Conservation (phyloP, 2,113 vertebrate genomes). For the Oncorhynchus tshawytscha region DNA sequence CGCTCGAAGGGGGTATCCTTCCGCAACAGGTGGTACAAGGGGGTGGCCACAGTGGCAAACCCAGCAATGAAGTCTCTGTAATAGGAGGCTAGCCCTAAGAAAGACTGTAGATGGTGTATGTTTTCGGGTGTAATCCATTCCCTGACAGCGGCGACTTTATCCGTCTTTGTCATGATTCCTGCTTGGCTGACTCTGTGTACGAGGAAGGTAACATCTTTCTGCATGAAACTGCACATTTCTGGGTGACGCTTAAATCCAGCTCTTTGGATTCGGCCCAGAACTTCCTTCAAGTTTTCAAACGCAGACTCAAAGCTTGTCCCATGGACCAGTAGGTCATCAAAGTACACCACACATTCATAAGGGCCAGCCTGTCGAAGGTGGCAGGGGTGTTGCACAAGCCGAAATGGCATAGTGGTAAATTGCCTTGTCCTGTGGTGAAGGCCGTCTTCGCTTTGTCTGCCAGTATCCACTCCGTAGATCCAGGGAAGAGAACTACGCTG, state of each 20-base stretch:
- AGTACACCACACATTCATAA: neutral
- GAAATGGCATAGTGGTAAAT: neutral
- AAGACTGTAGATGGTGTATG: neutral
- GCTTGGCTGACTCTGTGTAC: too few species aligned
- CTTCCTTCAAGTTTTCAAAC: too few species aligned
- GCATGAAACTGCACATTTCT: neutral
- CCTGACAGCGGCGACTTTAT: too few species aligned
- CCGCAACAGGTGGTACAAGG: neutral
- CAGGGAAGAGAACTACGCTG: neutral
- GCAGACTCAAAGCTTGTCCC: too few species aligned
- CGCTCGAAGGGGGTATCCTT: neutral
- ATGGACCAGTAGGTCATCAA: constrained; percentile 3
- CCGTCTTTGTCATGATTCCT: too few species aligned
- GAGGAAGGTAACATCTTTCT: neutral
- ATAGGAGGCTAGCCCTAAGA: neutral
- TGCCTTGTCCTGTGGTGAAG: neutral
- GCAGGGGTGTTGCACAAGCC: neutral
- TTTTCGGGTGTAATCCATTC: neutral
- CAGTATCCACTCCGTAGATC: neutral
- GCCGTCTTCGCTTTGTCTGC: neutral
- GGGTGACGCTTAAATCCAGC: too few species aligned
- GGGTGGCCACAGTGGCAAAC: neutral
- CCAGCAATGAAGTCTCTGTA: neutral
- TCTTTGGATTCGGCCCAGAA: too few species aligned
- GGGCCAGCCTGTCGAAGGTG: neutral